A percentile compares a stretch with the other conserved stretches of the same genome.
These are phyloP conservation scores for Macroteleia sp. DNA, from an alignment of 2,888 invertebrate species.

Conservation along the genomic window DNA sequence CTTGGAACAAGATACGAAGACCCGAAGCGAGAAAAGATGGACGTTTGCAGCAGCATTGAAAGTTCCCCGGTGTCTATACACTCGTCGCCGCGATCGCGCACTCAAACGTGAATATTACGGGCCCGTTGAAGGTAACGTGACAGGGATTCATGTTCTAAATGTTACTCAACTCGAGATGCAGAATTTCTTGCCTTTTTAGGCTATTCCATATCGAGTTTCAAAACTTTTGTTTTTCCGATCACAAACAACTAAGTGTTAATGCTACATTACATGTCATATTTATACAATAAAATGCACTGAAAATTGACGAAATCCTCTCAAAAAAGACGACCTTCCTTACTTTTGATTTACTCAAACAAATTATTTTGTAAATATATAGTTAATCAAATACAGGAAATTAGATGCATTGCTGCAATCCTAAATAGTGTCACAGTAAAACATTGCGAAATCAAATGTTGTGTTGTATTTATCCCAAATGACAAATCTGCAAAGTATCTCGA, in stretches of 20 bases:
- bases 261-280: constrained; percentile 23
- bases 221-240: constrained; percentile 26
- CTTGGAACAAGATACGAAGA: constrained; percentile 57
- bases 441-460: no score
- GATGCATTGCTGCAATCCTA: no score
- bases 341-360: no score
- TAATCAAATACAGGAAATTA: no score
- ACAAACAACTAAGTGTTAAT: constrained; percentile 10
- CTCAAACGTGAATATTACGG: constrained; percentile 60
- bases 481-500: no score
- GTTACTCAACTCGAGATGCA: constrained; percentile 34
- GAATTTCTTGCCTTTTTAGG: constrained; percentile 41
- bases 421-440: no score
- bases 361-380: no score
- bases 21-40: constrained; percentile 54
- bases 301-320: background rate
- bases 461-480: no score
- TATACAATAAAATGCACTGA: constrained; percentile 6
- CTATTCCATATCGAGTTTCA: constrained; percentile 43
- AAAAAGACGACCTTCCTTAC: background rate
- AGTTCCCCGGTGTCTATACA: constrained; percentile 26
- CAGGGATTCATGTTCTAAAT: constrained; percentile 60
- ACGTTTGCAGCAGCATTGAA: constrained; percentile 39
- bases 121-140: constrained; percentile 45
- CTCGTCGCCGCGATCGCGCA: constrained; percentile 51